Percentiles rank a stretch among this genome's conserved stretches.
Conservation (phyloP, 1,140 invertebrate species). For the Epicauta chinensis region DNA sequence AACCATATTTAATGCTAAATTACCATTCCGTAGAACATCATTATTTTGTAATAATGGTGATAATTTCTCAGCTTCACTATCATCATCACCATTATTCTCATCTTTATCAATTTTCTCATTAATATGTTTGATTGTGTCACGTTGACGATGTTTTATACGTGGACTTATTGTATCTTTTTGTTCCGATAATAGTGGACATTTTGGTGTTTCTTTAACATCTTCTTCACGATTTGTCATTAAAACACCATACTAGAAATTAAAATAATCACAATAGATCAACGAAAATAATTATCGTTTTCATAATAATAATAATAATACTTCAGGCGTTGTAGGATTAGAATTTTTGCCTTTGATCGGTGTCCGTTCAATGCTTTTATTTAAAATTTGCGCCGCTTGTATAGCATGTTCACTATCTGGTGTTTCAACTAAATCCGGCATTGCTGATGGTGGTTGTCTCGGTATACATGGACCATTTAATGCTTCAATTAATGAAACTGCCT, state of each 20-base stretch:
- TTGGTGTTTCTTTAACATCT: slow-evolving; percentile 41
- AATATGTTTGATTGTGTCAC: slow-evolving; percentile 49
- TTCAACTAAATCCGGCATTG: slow-evolving; percentile 48
- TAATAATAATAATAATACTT: too few relatives aligned
- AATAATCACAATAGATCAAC: too few relatives aligned
- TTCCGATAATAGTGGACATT: slow-evolving; percentile 41
- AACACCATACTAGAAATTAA: slow-evolving; percentile 56
- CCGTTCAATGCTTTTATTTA: slow-evolving; percentile 52
- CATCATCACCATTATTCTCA: slow-evolving; percentile 55
- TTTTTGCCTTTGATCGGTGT: slow-evolving; percentile 33
- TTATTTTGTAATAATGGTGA: slow-evolving; percentile 61
- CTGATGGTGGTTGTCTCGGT: slow-evolving; percentile 50
- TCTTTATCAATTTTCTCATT: slow-evolving; percentile 52
- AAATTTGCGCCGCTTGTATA: slow-evolving; percentile 57
- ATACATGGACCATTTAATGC: slow-evolving; percentile 91
- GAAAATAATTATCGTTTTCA: too few relatives aligned
- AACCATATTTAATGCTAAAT: slow-evolving; percentile 42
- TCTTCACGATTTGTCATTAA: slow-evolving; percentile 56
- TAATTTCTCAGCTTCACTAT: slow-evolving; percentile 73
- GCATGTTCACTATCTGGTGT: slow-evolving; percentile 42
- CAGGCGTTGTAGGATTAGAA: slow-evolving; percentile 41
- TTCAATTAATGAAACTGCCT: slow-evolving; percentile 93
- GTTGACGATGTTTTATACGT: slow-evolving; percentile 38
- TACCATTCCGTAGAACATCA: slow-evolving; percentile 20
- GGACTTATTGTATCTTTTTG: slow-evolving; percentile 40